Base-by-base conservation (phyloP, 2,797 vertebrate species). In the Anguilla anguilla region DNA sequence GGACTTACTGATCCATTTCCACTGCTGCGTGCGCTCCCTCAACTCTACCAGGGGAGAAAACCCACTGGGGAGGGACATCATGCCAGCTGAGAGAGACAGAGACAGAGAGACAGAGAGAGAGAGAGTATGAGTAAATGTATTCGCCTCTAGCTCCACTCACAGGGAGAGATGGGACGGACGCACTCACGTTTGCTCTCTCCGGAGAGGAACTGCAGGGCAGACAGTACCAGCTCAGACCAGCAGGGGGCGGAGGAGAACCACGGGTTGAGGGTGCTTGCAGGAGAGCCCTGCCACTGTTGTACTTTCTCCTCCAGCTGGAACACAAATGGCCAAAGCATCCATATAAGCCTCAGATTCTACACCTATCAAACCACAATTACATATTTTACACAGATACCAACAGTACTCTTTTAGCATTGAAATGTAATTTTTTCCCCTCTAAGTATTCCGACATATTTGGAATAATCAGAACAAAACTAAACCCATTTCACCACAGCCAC, bases 1-100 rank as follows among this genome's bases (percentile, higher is more conserved):
- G 2, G 46, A 94, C 96, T 95, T 93, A 99, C 99, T 97, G 0
- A 97, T 96, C 95, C 98, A 97, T 87, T 97, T 97, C 99, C 99
- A 99, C 91, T 98, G 98, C 92, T 99, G 98, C 15, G 94, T 96
- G 86, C 97, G 97, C 88, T 99, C 99, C 87, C 93, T 95, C 94
- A 98, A 99, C 90, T 98, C 98, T 90, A 98, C 98, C 92, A 98
- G 98, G 6, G 98, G 98, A 86, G 96, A 96, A 91, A 98, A 98
- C 87, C 97, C 98, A 90, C 97, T 97, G 79, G 98, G 97, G 67
- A 96, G 92, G 35, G 96, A 96, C 97, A 96, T 95, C 91, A 95
- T 94, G 83, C 96, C 96, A 90, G 93, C 93, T 97, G 94, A 3
- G 31, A 39, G 85, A 88, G 31, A 9, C 67, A 86, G 28, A 92